Percentiles rank a stretch among this genome's conserved stretches.
phyloP scores from a whole-genome alignment of 2,888 invertebrate genomes.

The Fragum fragum region DNA sequence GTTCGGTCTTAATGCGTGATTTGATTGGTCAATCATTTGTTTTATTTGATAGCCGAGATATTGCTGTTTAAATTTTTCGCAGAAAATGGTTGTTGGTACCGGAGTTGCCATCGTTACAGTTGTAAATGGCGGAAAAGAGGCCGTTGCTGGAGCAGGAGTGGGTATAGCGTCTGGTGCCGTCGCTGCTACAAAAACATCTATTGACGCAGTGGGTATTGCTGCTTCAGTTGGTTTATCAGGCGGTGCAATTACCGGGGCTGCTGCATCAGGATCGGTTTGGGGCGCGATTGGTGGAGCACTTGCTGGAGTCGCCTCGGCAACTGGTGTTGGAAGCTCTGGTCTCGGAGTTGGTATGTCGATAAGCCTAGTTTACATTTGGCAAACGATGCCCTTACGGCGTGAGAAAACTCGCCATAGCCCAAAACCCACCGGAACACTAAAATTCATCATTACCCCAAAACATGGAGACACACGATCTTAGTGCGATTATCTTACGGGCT shows the following conservation, averaged over 20 bases:
- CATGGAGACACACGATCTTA: too few species aligned
- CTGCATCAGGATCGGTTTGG: constrained; percentile 7
- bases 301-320: constrained; percentile 24
- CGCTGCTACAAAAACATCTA: constrained; percentile 17
- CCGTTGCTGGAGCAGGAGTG: constrained; percentile 16
- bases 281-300: constrained; percentile 29
- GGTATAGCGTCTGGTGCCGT: constrained; percentile 17
- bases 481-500: too few species aligned
- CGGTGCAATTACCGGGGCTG: constrained; percentile 22
- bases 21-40: too few species aligned
- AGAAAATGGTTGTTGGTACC: constrained; percentile 35
- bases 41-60: too few species aligned
- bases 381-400: too few species aligned
- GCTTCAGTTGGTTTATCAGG: constrained; percentile 14
- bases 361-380: too few species aligned
- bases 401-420: too few species aligned
- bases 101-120: constrained; percentile 17
- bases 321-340: constrained; percentile 35
- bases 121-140: constrained; percentile 31
- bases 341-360: constrained; percentile 27
- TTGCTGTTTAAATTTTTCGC: too few species aligned
- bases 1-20: too few species aligned
- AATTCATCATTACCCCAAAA: too few species aligned
- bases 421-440: too few species aligned
- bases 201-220: constrained; percentile 10